A percentile compares a stretch with the other conserved stretches of the same genome.
Evolutionary conservation across 2,888 invertebrate species (phyloP).

Genomic region (Amphipoea oculea): DNA sequence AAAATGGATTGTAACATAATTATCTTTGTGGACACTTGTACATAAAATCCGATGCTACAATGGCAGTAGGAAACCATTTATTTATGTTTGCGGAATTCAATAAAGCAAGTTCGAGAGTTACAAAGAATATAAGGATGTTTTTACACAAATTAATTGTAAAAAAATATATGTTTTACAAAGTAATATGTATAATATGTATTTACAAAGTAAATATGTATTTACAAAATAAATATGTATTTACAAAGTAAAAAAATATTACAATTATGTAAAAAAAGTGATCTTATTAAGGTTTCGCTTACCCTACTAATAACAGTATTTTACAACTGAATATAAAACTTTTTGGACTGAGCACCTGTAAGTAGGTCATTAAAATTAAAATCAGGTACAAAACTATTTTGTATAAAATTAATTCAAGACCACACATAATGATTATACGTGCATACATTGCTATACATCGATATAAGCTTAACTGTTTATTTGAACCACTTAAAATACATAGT

Average conservation of each 20-base stretch:
- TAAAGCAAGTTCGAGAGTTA: no score
- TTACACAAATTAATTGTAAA: background rate
- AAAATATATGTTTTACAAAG: background rate
- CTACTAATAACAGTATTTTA: background rate
- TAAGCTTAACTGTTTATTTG: slow-evolving; percentile 36
- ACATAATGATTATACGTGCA: background rate
- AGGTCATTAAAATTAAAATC: slow-evolving; percentile 51
- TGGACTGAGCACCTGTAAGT: slow-evolving; percentile 33
- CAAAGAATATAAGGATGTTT: background rate
- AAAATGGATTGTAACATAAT: slow-evolving; percentile 9
- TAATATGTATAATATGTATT: no score
- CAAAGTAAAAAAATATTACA: slow-evolving; percentile 10
- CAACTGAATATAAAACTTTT: slow-evolving; percentile 34
- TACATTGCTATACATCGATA: slow-evolving; percentile 19
- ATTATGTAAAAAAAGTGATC: background rate
- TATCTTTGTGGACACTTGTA: slow-evolving; percentile 6
- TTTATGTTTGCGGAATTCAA: background rate
- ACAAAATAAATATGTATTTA: no score
- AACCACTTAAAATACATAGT: slow-evolving; percentile 38
- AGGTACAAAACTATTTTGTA: slow-evolving; percentile 50
- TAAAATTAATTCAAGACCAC: slow-evolving; percentile 13
- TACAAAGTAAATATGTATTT: slow-evolving; percentile 25
- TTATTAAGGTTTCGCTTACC: background rate
- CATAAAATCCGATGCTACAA: background rate
- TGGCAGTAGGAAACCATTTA: background rate